Base-by-base conservation (phyloP, 1,140 invertebrate species). In the Elysia chlorotica region DNA sequence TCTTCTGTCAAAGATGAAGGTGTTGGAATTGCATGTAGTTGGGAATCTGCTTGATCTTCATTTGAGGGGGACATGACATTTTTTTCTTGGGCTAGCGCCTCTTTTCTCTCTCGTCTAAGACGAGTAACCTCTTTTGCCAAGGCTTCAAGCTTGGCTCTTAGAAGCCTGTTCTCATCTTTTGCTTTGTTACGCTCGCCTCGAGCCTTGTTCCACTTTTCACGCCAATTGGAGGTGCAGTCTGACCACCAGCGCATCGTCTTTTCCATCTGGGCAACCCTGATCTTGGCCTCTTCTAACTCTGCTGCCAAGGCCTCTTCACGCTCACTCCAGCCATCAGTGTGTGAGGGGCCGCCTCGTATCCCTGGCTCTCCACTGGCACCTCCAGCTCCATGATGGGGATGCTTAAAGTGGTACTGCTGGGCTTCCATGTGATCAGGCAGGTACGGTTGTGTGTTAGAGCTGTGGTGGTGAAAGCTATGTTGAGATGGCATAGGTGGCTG, bases 221-320 rank as follows among this genome's bases (percentile, higher is more conserved):
- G 89, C 94, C 94, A 95, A 82, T 94, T 94, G 19, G 93, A 92
- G 0, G 96, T 98, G 84, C 94, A 95, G 78, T 95, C 93, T 0
- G 93, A 94, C 96, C 96, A 99, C 96, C 96, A 99, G 65, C 95
- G 89, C 95, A 99, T 98, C 0, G 97, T 99, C 88, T 99, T 99
- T 85, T 99, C 96, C 96, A 99, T 98, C 87, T 99, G 96, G 0
- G 95, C 92, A 3, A 95, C 95, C 71, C 96, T 87, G 0, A 95
- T 94, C 74, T 95, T 89, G 0, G 95, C 95, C 83, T 98, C 95
- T 78, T 97, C 94, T 71, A 98, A 86, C 85, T 98, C 96, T 33
- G 57, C 59, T 28, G 38, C 73, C 94, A 87, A 23, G 33, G 57
- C 38, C 33, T 83, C 94, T 77, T 30, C 85, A 6, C 57, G 61